Evolutionary conservation across 2,113 vertebrate species (phyloP).

Genomic region (Elaphurus davidianus): DNA sequence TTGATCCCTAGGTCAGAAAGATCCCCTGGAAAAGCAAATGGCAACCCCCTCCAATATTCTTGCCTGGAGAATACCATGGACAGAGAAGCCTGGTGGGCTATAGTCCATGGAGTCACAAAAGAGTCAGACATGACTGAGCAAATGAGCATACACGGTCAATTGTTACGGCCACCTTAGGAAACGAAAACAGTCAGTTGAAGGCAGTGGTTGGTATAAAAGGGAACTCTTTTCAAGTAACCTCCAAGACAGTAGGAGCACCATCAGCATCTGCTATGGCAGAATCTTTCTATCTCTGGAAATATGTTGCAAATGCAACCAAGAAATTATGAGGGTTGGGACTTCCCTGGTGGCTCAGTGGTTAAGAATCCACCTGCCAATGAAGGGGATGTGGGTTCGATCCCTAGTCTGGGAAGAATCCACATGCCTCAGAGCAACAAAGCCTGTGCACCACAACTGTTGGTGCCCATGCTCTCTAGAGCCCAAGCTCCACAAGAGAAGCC

Average conservation of each 20-base stretch:
- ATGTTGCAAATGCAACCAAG: not conserved
- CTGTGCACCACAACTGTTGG: not conserved
- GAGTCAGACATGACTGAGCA: not conserved
- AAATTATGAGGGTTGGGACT: not conserved
- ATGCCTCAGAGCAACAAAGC: not conserved
- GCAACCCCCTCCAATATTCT: not conserved
- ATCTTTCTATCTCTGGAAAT: not conserved
- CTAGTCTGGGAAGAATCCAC: not conserved
- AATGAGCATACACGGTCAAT: not conserved
- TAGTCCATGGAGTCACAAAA: not conserved
- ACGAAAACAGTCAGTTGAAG: not conserved
- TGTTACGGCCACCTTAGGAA: not conserved
- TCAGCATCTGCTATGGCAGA: not conserved
- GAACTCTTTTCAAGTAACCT: not conserved
- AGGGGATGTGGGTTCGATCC: not conserved
- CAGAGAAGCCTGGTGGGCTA: not conserved
- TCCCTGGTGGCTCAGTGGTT: not conserved
- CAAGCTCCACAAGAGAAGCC: not conserved
- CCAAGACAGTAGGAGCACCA: not conserved
- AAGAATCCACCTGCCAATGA: not conserved
- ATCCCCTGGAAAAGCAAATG: not conserved
- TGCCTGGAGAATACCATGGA: not conserved
- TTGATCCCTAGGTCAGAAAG: not conserved
- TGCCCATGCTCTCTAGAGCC: fast-evolving
- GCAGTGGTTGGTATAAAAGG: not conserved